A percentile compares a stretch with the other conserved stretches of the same genome.
phyloP scores from a whole-genome alignment of 2,888 invertebrate species.

The Drosophila picticornis region DNA sequence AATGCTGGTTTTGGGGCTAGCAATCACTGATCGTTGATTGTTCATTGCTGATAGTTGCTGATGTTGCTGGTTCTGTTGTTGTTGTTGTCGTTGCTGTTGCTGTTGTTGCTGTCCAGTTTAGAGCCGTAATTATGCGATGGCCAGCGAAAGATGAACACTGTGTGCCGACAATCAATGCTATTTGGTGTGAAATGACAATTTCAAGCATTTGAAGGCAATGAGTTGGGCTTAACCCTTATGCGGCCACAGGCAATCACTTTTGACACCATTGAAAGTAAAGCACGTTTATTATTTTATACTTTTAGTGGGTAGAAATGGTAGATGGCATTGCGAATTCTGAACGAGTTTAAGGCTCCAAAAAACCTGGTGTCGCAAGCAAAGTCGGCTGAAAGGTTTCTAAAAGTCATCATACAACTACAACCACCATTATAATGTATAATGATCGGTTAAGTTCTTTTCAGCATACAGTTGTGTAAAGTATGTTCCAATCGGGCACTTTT shows the following conservation, averaged over 20 bases:
- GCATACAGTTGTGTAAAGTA: not conserved
- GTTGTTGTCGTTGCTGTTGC: conserved; percentile 17
- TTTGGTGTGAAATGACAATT: conserved; percentile 49
- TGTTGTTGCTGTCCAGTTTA: conserved; percentile 22
- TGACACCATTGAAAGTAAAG: not conserved
- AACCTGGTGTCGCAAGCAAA: not conserved
- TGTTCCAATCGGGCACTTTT: not conserved
- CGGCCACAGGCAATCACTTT: not conserved
- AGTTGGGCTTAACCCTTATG: conserved; percentile 7
- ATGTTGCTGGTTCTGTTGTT: conserved; percentile 5
- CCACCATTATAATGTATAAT: not conserved
- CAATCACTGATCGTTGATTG: conserved; percentile 45
- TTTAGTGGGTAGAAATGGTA: not conserved
- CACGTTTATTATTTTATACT: not conserved
- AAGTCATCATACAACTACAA: not conserved
- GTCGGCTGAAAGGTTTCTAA: not conserved
- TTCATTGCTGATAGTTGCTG: conserved; percentile 22
- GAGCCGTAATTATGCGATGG: conserved; percentile 31
- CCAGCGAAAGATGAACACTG: conserved; percentile 1
- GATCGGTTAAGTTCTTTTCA: not conserved
- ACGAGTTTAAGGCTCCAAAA: not conserved
- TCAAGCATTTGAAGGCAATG: not conserved
- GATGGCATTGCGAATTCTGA: not conserved
- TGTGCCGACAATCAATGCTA: conserved; percentile 21
- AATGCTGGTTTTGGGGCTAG: conserved; percentile 32